These are phyloP conservation scores for Trachelus iudaicus DNA, from an alignment of 2,888 invertebrate species.

Conservation along the genomic window DNA sequence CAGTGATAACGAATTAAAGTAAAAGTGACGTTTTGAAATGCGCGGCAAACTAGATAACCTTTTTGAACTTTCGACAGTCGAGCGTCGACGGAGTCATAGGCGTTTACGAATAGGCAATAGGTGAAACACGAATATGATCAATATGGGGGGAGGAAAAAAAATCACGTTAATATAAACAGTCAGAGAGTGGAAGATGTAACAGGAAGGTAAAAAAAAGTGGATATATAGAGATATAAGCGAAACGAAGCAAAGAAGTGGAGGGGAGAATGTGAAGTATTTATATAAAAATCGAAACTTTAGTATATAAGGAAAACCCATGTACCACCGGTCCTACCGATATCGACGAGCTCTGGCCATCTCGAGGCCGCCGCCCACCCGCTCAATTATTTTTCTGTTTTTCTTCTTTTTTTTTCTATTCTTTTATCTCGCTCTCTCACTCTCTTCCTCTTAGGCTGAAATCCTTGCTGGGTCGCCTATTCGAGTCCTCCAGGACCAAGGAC, in stretches of 20 bases:
- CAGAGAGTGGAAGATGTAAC: neutral
- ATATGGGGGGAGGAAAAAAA: neutral
- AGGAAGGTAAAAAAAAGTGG: neutral
- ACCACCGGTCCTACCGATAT: neutral
- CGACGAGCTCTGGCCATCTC: neutral
- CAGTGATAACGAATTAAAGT: neutral
- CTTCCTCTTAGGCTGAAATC: neutral
- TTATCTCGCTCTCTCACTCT: neutral
- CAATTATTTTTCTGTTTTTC: neutral
- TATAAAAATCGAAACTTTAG: neutral
- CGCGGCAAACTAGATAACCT: neutral
- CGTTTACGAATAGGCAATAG: conserved; percentile 19
- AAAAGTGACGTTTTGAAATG: neutral
- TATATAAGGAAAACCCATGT: neutral
- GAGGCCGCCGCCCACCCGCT: neutral
- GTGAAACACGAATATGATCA: neutral
- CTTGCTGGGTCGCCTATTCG: neutral
- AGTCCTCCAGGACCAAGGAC: neutral
- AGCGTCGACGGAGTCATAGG: neutral
- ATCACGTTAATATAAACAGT: neutral
- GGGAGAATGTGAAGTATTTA: neutral
- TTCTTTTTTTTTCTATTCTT: neutral
- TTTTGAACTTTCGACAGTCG: neutral
- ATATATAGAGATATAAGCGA: neutral
- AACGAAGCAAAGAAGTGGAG: neutral